Percentiles rank a stretch among this genome's conserved stretches.
Conservation (phyloP, 2,113 vertebrate genomes). For the Lasiurus cinereus region DNA sequence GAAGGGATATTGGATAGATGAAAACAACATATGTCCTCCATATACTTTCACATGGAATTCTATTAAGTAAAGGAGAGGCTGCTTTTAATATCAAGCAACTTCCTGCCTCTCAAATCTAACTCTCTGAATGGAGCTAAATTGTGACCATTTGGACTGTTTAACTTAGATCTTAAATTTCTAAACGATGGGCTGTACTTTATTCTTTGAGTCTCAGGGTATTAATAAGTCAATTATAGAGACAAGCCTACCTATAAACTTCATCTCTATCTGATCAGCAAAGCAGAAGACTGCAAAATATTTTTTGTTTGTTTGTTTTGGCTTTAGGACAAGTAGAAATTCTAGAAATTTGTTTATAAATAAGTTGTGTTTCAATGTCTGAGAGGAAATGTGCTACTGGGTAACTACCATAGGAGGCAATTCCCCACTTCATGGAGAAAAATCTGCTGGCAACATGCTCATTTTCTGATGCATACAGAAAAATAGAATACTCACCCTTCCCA, state of each 20-base stretch:
- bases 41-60: conserved; percentile 38
- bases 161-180: conserved; percentile 14
- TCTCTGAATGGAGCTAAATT: background rate
- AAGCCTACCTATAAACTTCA: background rate
- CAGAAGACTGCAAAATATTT: background rate
- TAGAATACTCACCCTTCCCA: background rate
- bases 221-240: background rate
- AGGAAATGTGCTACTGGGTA: background rate
- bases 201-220: conserved; percentile 7
- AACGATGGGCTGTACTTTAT: conserved; percentile 12
- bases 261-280: conserved; percentile 1
- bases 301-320: conserved; percentile 61
- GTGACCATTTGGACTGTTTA: conserved; percentile 15
- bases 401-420: background rate
- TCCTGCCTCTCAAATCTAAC: conserved; percentile 38
- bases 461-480: background rate
- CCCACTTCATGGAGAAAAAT: background rate
- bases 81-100: conserved; percentile 54
- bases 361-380: background rate
- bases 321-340: conserved; percentile 52
- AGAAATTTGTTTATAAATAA: conserved; percentile 60
- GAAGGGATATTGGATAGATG: background rate
- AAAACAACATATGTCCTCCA: conserved; percentile 22
- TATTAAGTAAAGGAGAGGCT: conserved; percentile 32
- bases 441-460: background rate